These are phyloP conservation scores for Pseudorhombus dupliciocellatus DNA, from an alignment of 2,113 vertebrate species.

Conservation along the genomic window DNA sequence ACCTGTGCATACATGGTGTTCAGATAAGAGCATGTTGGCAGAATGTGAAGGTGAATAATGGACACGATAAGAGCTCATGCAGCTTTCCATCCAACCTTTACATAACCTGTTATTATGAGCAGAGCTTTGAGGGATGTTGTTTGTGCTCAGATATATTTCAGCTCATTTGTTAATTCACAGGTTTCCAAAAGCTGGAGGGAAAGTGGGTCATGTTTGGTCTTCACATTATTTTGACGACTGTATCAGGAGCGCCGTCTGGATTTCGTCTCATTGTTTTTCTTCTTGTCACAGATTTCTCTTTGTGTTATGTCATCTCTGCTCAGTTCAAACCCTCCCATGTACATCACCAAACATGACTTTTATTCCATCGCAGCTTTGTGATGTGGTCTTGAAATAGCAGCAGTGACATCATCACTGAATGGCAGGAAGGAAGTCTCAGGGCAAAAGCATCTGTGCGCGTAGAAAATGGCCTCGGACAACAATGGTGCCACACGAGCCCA, in stretches of 20 bases:
- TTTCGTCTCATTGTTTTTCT: neutral
- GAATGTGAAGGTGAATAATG: conserved; percentile 19
- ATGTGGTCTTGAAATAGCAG: conserved; percentile 60
- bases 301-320: neutral
- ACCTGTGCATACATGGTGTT: conserved; percentile 25
- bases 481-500: conserved; percentile 38
- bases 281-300: neutral
- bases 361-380: conserved; percentile 20
- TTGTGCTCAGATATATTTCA: conserved; percentile 1
- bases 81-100: neutral
- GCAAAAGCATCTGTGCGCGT: conserved; percentile 31
- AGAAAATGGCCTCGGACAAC: conserved; percentile 47
- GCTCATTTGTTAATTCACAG: conserved; percentile 9
- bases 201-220: conserved; percentile 9
- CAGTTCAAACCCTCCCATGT: neutral
- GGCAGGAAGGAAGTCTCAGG: conserved; percentile 69
- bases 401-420: conserved; percentile 62
- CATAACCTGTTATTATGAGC: too few species aligned
- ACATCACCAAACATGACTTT: conserved; percentile 27
- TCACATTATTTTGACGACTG: neutral
- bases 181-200: neutral
- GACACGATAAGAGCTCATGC: conserved; percentile 22
- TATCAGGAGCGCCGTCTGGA: neutral
- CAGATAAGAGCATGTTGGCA: conserved; percentile 26
- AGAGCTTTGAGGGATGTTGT: neutral